Evolutionary conservation across 2,888 invertebrate genomes (phyloP).

Genomic region (Drepanosiphum platanoidis): DNA sequence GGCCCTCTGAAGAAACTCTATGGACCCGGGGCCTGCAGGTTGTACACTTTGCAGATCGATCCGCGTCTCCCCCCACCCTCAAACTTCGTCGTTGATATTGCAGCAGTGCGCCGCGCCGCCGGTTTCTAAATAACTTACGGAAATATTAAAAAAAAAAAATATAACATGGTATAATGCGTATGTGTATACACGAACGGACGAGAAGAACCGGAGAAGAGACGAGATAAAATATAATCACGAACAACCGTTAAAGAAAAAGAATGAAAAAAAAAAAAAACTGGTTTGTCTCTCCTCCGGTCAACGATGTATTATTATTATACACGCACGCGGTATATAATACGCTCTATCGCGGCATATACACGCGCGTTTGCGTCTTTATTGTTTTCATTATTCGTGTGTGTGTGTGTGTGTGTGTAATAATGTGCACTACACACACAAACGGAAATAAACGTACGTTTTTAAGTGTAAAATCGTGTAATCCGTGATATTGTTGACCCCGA

Average conservation of each 20-base stretch:
- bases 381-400: slow-evolving; percentile 37
- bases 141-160: too few species aligned
- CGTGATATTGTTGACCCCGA: slow-evolving; percentile 27
- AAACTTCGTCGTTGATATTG: too few species aligned
- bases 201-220: slow-evolving; percentile 43
- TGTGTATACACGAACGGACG: background rate
- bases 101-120: too few species aligned
- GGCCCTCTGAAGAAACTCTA: too few species aligned
- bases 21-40: too few species aligned
- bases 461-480: slow-evolving; percentile 59
- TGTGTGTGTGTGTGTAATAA: background rate
- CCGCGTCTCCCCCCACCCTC: too few species aligned
- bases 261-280: slow-evolving; percentile 60
- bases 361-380: slow-evolving; percentile 53
- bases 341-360: background rate
- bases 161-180: too few species aligned
- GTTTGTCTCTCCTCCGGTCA: slow-evolving; percentile 58
- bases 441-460: slow-evolving; percentile 23
- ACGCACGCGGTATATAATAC: slow-evolving; percentile 31
- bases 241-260: slow-evolving; percentile 58
- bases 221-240: slow-evolving; percentile 58
- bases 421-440: too few species aligned
- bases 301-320: slow-evolving; percentile 38
- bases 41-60: too few species aligned
- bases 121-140: too few species aligned